These are phyloP conservation scores for Aphis craccivora DNA, from an alignment of 1,140 invertebrate species.

Conservation along the genomic window DNA sequence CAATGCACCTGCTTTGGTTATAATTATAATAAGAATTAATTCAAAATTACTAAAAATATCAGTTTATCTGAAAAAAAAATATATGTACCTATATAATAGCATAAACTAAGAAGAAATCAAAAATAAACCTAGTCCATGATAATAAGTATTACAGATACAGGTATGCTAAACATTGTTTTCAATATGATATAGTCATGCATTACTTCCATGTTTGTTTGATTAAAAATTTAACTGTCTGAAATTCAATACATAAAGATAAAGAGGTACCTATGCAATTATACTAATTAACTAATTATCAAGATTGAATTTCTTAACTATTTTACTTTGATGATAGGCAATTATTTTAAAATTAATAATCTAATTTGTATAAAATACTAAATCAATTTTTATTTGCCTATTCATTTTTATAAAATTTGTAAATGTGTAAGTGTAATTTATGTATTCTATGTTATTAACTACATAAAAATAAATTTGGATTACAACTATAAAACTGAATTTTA, in stretches of 20 bases:
- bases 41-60: not conserved
- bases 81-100: too few relatives aligned
- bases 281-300: slow-evolving; percentile 9
- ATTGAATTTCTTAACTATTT: not conserved
- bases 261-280: not conserved
- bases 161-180: not conserved
- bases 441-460: not conserved
- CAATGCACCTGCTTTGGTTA: not conserved
- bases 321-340: not conserved
- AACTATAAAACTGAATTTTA: not conserved
- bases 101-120: too few relatives aligned
- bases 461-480: not conserved
- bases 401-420: not conserved
- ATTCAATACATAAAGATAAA: not conserved
- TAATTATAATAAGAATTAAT: not conserved
- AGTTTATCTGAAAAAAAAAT: not conserved
- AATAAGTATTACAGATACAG: not conserved
- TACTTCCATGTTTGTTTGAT: not conserved
- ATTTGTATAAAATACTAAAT: not conserved
- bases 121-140: too few relatives aligned
- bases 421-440: not conserved
- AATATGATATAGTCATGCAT: not conserved
- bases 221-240: not conserved
- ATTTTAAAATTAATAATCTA: not conserved
- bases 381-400: not conserved